Conservation (phyloP, 2,113 vertebrate genomes). For the Myiopsitta monachus region DNA sequence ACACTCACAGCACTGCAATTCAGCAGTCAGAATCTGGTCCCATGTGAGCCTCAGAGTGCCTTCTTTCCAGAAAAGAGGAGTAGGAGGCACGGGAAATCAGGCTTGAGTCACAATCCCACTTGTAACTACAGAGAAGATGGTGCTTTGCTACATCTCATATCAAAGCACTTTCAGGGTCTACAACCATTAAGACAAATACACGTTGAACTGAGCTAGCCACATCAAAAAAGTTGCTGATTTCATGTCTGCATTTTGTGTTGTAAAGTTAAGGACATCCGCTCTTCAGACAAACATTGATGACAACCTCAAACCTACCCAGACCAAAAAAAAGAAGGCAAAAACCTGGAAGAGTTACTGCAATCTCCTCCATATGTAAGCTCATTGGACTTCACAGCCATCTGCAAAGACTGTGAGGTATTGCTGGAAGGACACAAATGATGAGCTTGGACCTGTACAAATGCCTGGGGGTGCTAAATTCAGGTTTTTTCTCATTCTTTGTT, state of each 20-base stretch:
- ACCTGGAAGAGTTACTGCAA: not conserved
- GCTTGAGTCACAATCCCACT: not conserved
- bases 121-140: not conserved
- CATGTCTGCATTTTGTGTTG: not conserved
- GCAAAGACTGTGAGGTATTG: not conserved
- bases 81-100: not conserved
- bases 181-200: not conserved
- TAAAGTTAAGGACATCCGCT: not conserved
- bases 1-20: not conserved
- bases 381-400: not conserved
- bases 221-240: not conserved
- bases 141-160: not conserved
- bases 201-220: not conserved
- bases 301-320: not conserved
- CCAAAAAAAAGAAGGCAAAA: not conserved
- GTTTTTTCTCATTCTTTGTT: not conserved
- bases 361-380: not conserved
- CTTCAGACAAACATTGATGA: not conserved
- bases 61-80: not conserved
- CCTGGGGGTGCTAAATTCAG: not conserved
- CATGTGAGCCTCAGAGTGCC: not conserved
- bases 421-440: not conserved
- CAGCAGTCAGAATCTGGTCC: not conserved
- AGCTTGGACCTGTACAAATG: not conserved
- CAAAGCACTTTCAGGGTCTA: not conserved